A percentile compares a stretch with the other conserved stretches of the same genome.
Conservation (phyloP, 1,140 invertebrate genomes). For the Mizuhopecten yessoensis region DNA sequence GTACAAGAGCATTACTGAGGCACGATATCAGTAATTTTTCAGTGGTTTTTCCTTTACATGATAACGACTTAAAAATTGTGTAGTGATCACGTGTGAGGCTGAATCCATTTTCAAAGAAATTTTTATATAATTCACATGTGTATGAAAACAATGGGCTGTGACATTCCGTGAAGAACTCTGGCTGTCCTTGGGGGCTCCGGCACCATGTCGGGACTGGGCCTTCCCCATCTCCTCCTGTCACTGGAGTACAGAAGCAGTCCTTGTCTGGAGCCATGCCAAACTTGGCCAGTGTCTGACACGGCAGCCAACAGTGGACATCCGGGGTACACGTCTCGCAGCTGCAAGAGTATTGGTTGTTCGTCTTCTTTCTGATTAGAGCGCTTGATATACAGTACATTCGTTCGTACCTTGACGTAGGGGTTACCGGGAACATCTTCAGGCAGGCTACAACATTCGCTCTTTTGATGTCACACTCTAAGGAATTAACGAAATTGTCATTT, state of each 20-base stretch:
- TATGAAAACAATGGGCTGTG: neutral
- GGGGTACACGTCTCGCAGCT: neutral
- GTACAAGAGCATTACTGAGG: neutral
- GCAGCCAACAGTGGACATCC: neutral
- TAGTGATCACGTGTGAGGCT: neutral
- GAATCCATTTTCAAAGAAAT: neutral
- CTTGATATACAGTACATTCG: neutral
- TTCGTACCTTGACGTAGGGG: neutral
- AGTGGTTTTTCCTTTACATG: neutral
- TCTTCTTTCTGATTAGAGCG: neutral
- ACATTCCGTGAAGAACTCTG: neutral
- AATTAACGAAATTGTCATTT: neutral
- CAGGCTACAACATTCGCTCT: slow-evolving; percentile 2
- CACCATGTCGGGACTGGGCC: neutral
- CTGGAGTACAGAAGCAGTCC: neutral
- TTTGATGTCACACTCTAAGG: neutral
- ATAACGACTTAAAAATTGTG: neutral
- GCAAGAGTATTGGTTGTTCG: neutral
- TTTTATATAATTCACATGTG: neutral
- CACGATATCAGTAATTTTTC: neutral
- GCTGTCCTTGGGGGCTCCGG: neutral
- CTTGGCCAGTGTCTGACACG: neutral
- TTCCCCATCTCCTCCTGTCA: neutral
- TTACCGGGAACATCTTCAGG: neutral
- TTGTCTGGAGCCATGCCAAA: neutral